A percentile compares a stretch with the other conserved stretches of the same genome.
Evolutionary conservation across 1,140 invertebrate species (phyloP).

Genomic region (Drosophila sturtevanti): DNA sequence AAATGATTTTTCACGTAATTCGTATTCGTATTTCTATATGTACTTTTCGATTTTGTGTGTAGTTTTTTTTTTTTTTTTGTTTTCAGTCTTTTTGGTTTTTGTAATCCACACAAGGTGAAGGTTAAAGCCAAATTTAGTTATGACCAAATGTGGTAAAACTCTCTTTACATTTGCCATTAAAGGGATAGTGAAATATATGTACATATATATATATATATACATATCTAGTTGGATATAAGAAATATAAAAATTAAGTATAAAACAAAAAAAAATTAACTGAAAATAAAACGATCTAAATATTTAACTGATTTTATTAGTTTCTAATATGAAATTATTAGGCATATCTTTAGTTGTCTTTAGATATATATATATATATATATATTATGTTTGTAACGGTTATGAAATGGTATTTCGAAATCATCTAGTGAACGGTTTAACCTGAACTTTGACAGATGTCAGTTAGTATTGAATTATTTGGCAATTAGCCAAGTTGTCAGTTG

Average conservation of each 20-base stretch:
- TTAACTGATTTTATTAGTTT: too few species aligned
- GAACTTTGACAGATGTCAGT: conserved; percentile 25
- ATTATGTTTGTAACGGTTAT: neutral
- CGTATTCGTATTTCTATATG: conserved; percentile 14
- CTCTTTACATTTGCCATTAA: neutral
- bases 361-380: neutral
- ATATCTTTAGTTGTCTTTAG: neutral
- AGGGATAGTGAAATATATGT: neutral
- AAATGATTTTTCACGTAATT: conserved; percentile 37
- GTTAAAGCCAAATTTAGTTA: conserved; percentile 33
- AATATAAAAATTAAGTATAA: too few species aligned
- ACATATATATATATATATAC: neutral
- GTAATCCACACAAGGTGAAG: conserved; percentile 75
- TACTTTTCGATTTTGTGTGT: neutral
- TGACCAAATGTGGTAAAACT: neutral
- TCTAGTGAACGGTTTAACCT: neutral
- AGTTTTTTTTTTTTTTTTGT: conserved; percentile 23
- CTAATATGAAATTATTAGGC: too few species aligned
- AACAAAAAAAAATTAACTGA: too few species aligned
- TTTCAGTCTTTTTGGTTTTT: conserved; percentile 38
- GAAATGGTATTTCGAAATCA: neutral
- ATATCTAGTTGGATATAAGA: too few species aligned
- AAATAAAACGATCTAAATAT: too few species aligned
- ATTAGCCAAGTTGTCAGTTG: conserved; percentile 4
- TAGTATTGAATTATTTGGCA: conserved; percentile 38